A percentile compares a stretch with the other conserved stretches of the same genome.
phyloP scores from a whole-genome alignment of 2,113 vertebrate genomes.

The Tachuris rubrigastra region DNA sequence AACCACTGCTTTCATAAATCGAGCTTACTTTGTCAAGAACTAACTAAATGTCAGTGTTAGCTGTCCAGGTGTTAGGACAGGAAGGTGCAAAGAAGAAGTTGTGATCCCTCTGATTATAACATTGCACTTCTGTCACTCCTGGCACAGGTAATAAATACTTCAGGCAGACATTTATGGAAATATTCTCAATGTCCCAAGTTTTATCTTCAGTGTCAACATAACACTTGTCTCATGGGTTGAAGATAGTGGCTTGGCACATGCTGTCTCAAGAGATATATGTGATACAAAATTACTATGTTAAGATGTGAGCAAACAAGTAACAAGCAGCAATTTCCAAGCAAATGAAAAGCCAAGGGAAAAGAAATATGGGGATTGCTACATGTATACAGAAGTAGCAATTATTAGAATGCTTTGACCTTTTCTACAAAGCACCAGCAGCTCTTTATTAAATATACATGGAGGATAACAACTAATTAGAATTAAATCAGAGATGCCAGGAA shows the following conservation, averaged over 20 bases:
- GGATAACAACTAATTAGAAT: constrained; percentile 34
- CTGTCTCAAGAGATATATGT: background rate
- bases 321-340: background rate
- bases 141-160: background rate
- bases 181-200: background rate
- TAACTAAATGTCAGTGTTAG: constrained; percentile 43
- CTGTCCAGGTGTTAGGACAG: background rate
- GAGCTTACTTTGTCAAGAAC: constrained; percentile 13
- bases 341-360: constrained; percentile 1
- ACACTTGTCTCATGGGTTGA: background rate
- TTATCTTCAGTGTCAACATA: background rate
- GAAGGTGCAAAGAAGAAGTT: background rate
- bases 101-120: background rate
- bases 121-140: background rate
- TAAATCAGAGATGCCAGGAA: background rate
- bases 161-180: background rate
- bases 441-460: constrained; percentile 19
- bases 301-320: background rate
- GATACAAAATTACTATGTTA: background rate
- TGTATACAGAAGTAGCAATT: background rate
- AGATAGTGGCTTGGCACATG: background rate
- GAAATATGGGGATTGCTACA: background rate
- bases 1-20: background rate
- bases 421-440: background rate
- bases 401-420: constrained; percentile 14